A percentile compares a stretch with the other conserved stretches of the same genome.
phyloP scores from a whole-genome alignment of 2,888 invertebrate species.

The Bellardia pandia region DNA sequence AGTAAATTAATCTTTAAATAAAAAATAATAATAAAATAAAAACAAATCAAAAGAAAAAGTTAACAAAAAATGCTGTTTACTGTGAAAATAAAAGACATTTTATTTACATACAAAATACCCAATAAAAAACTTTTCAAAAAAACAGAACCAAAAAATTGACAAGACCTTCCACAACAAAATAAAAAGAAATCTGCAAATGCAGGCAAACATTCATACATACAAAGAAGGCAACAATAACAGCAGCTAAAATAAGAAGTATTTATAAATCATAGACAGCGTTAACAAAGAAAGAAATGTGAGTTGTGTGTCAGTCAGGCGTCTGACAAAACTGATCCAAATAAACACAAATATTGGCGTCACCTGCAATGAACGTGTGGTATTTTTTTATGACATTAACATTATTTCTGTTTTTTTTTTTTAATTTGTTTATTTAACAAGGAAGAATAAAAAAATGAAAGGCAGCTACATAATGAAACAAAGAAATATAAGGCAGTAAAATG shows the following conservation, averaged over 20 bases:
- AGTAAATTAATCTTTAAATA: slow-evolving; percentile 43
- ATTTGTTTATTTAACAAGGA: slow-evolving; percentile 44
- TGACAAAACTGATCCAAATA: slow-evolving; percentile 19
- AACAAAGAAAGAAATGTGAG: slow-evolving; percentile 57
- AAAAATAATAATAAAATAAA: slow-evolving; percentile 31
- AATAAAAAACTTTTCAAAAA: slow-evolving; percentile 35
- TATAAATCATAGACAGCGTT: slow-evolving; percentile 30
- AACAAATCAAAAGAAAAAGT: slow-evolving; percentile 28
- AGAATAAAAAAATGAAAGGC: not conserved
- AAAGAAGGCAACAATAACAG: not conserved
- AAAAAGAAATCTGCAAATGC: slow-evolving; percentile 38
- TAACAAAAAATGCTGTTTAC: slow-evolving; percentile 23
- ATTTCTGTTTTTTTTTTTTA: not conserved
- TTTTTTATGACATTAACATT: slow-evolving; percentile 35
- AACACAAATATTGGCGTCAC: slow-evolving; percentile 57
- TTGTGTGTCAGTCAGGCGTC: slow-evolving; percentile 51
- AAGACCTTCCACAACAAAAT: slow-evolving; percentile 67
- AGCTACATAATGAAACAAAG: slow-evolving; percentile 5
- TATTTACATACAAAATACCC: slow-evolving; percentile 20
- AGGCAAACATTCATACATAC: slow-evolving; percentile 20
- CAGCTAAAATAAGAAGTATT: not conserved
- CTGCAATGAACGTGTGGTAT: slow-evolving; percentile 29
- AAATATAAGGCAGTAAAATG: not conserved
- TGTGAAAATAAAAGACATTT: slow-evolving; percentile 30
- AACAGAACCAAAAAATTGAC: slow-evolving; percentile 50